Conservation (phyloP, 2,888 invertebrate species). For the Amblyjoppa proteus region DNA sequence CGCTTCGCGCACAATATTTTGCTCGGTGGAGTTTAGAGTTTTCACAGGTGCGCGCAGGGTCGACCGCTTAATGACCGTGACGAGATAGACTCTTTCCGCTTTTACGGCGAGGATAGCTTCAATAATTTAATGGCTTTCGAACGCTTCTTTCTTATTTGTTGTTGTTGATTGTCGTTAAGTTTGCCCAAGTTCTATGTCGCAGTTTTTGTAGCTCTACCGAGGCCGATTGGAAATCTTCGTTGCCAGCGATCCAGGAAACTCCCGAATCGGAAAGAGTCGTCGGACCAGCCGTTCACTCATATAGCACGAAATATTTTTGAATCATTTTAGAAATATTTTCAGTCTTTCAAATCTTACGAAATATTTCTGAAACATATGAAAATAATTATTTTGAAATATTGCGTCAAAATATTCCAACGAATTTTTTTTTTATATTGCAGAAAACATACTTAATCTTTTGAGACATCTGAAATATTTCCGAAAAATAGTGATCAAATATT, state of each 20-base stretch:
- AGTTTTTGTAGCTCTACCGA: conserved; percentile 76
- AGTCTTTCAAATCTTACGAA: too few species aligned
- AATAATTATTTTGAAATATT: too few species aligned
- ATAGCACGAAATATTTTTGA: too few species aligned
- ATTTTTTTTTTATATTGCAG: too few species aligned
- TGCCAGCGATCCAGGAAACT: conserved; percentile 80
- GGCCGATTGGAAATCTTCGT: conserved; percentile 80
- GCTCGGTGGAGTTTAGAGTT: neutral
- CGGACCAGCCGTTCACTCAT: conserved; percentile 76
- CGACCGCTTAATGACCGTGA: conserved; percentile 35
- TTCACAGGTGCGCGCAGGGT: conserved; percentile 54
- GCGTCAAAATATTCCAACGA: too few species aligned
- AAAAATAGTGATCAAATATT: too few species aligned
- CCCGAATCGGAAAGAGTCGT: conserved; percentile 78
- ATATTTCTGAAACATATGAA: too few species aligned
- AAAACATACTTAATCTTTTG: too few species aligned
- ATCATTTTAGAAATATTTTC: too few species aligned
- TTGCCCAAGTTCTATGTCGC: neutral
- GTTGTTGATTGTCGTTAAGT: neutral
- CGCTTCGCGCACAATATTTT: conserved; percentile 4
- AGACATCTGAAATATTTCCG: too few species aligned
- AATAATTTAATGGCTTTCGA: neutral
- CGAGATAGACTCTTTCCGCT: conserved; percentile 8
- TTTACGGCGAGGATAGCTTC: conserved; percentile 43
- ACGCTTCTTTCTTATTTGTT: neutral